Evolutionary conservation across 2,888 invertebrate species (phyloP).

Genomic region (Syrista parreyssii): DNA sequence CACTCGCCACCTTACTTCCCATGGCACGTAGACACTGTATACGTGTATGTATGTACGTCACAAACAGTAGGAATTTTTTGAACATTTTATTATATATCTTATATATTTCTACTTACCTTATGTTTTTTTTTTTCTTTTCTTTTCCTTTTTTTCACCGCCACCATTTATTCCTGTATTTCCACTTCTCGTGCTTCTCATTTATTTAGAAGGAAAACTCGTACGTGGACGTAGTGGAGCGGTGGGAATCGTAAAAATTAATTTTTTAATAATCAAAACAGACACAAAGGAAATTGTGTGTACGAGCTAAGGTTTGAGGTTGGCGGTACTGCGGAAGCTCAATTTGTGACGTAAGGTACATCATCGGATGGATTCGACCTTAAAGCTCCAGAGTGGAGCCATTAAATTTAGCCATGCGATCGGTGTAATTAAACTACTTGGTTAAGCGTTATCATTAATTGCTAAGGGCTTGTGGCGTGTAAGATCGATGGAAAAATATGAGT

Average conservation of each 20-base stretch:
- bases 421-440: not conserved
- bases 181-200: not conserved
- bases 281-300: not conserved
- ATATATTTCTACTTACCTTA: not conserved
- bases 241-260: not conserved
- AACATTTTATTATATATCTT: too few species aligned
- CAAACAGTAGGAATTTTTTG: not conserved
- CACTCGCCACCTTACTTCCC: slow-evolving; percentile 29
- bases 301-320: not conserved
- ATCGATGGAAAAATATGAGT: not conserved
- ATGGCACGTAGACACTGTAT: slow-evolving; percentile 20
- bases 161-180: not conserved
- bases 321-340: not conserved
- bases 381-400: not conserved
- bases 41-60: not conserved
- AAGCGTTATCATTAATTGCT: not conserved
- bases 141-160: not conserved
- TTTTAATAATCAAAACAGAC: not conserved
- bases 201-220: not conserved
- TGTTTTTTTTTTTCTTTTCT: not conserved
- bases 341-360: not conserved
- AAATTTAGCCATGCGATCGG: not conserved
- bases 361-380: not conserved
- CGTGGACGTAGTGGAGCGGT: not conserved
- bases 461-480: not conserved